These are phyloP conservation scores for Halcyon senegalensis DNA, from an alignment of 2,113 vertebrate species.

Conservation along the genomic window DNA sequence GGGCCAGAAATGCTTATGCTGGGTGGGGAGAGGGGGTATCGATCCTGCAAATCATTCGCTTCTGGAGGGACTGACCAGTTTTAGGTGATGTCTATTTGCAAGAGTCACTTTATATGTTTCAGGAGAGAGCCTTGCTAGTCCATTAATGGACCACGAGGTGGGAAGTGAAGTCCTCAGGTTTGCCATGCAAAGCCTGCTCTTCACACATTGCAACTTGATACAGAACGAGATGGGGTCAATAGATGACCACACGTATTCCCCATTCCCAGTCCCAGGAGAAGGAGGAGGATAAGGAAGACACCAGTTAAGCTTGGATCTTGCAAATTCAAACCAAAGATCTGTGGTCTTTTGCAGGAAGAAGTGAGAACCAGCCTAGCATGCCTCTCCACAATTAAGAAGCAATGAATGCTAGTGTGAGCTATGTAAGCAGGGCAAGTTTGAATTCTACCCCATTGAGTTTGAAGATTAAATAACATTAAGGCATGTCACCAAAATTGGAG, in stretches of 20 bases:
- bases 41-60: background rate
- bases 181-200: background rate
- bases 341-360: background rate
- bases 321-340: background rate
- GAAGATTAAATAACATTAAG: background rate
- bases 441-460: background rate
- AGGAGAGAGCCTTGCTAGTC: background rate
- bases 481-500: background rate
- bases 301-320: background rate
- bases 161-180: background rate
- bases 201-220: background rate
- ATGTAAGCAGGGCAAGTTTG: background rate
- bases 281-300: background rate
- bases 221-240: background rate
- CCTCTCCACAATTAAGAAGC: background rate
- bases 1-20: background rate
- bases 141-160: background rate
- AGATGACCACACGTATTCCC: background rate
- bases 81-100: background rate
- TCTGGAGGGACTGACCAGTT: background rate
- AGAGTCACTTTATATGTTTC: background rate
- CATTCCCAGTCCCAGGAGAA: background rate
- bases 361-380: background rate
- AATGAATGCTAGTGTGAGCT: background rate
- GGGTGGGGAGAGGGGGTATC: fast-evolving